Evolutionary conservation across 2,888 invertebrate genomes (phyloP).

Genomic region (Girardia tigrina): DNA sequence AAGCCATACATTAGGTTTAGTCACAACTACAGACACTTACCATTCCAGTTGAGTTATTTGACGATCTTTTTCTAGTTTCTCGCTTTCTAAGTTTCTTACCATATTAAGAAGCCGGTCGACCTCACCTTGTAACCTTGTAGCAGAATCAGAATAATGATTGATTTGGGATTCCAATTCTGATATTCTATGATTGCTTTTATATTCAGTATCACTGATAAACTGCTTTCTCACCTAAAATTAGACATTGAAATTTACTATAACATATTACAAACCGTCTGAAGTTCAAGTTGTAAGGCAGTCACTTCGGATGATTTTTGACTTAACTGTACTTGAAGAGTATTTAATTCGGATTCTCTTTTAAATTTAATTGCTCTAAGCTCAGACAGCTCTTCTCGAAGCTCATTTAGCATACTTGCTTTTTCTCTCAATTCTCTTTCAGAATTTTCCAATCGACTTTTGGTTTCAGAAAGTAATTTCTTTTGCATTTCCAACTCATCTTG

Average conservation of each 20-base stretch:
- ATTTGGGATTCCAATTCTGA: slow-evolving; percentile 37
- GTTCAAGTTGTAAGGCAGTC: slow-evolving; percentile 40
- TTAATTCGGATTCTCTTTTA: slow-evolving; percentile 43
- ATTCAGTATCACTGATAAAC: slow-evolving; percentile 30
- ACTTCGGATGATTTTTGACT: slow-evolving; percentile 40
- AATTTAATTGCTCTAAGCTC: slow-evolving; percentile 44
- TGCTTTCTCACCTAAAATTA: slow-evolving; percentile 38
- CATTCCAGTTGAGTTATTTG: slow-evolving; percentile 47
- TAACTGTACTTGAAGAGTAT: slow-evolving; percentile 43
- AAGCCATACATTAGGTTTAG: too few species aligned
- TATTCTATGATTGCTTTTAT: slow-evolving; percentile 33
- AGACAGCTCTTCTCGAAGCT: slow-evolving; percentile 45
- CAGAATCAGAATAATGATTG: slow-evolving; percentile 40
- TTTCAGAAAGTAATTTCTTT: slow-evolving; percentile 79
- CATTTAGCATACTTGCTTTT: slow-evolving; percentile 46
- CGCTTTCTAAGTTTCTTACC: slow-evolving; percentile 49
- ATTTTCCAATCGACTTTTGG: slow-evolving; percentile 43
- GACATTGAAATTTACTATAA: background rate
- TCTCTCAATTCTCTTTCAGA: slow-evolving; percentile 45
- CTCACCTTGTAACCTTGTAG: slow-evolving; percentile 43
- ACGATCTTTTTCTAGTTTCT: slow-evolving; percentile 45
- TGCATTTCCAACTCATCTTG: slow-evolving; percentile 84
- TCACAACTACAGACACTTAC: too few species aligned
- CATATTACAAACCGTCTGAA: slow-evolving; percentile 35
- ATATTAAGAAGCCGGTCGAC: slow-evolving; percentile 51